phyloP scores from a whole-genome alignment of 2,888 invertebrate species.

The Heliconius charithonia region DNA sequence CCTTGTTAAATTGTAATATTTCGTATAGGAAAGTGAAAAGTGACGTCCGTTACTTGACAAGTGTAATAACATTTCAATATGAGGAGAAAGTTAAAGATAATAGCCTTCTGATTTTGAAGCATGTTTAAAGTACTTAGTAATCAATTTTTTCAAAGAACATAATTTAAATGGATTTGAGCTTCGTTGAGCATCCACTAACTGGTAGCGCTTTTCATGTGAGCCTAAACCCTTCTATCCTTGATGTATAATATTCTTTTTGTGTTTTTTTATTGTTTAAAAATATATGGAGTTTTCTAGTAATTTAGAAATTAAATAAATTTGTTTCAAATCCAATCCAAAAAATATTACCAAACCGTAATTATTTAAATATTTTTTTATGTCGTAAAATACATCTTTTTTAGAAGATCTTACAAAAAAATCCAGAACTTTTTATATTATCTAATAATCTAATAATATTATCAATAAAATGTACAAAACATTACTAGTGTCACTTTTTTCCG shows the following conservation, averaged over 20 bases:
- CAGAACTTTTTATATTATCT: no score
- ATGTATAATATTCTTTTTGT: no score
- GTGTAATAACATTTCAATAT: slow-evolving; percentile 49
- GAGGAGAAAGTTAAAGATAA: slow-evolving; percentile 51
- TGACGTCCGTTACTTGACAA: slow-evolving; percentile 44
- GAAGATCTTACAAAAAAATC: no score
- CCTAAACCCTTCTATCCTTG: no score
- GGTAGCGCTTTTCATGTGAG: no score
- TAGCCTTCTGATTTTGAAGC: slow-evolving; percentile 40
- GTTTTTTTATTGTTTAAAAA: no score
- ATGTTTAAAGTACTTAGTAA: slow-evolving; percentile 17
- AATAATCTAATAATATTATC: no score
- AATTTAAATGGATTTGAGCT: neutral
- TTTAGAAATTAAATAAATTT: neutral
- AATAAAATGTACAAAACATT: neutral
- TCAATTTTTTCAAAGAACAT: neutral
- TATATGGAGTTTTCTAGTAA: no score
- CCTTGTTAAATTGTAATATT: slow-evolving; percentile 44
- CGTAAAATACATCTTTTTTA: no score
- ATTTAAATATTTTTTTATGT: no score
- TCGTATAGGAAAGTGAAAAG: slow-evolving; percentile 43
- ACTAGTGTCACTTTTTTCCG: neutral
- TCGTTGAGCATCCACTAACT: neutral
- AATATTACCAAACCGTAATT: no score
- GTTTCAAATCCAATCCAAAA: no score